Evolutionary conservation across 2,797 vertebrate genomes (phyloP).

Genomic region (Holocentrus rufus): DNA sequence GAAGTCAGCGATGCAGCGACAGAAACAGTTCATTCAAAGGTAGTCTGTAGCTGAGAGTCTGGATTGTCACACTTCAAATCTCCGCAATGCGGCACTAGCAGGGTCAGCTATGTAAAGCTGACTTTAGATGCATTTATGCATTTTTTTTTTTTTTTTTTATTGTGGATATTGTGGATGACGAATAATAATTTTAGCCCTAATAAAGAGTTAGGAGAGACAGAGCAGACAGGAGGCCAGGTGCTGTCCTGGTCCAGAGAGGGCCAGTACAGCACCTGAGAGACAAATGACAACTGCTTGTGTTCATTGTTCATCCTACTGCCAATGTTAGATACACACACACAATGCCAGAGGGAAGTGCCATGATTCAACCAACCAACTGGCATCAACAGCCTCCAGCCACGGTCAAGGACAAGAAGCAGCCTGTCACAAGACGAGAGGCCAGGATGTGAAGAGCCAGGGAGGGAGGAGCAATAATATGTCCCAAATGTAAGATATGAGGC

Average conservation of each 20-base stretch:
- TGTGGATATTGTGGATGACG: too few relatives aligned
- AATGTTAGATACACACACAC: constrained; percentile 15
- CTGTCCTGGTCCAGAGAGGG: too few relatives aligned
- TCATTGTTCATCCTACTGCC: constrained; percentile 19
- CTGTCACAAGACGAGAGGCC: constrained; percentile 47
- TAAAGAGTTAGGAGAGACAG: constrained; percentile 2
- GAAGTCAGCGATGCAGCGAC: too few relatives aligned
- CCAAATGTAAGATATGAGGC: constrained; percentile 24
- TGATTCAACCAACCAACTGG: constrained; percentile 25
- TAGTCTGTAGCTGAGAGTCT: too few relatives aligned
- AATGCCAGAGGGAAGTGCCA: constrained; percentile 12
- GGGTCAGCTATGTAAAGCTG: too few relatives aligned
- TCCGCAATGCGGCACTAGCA: too few relatives aligned
- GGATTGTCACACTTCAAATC: constrained; percentile 48
- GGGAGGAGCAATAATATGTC: constrained; percentile 35
- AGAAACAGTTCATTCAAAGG: too few relatives aligned
- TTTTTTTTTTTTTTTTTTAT: too few relatives aligned
- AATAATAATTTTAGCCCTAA: too few relatives aligned
- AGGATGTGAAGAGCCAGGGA: constrained; percentile 39
- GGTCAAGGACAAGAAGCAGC: constrained; percentile 41
- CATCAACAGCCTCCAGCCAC: constrained; percentile 41
- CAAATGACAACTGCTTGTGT: too few relatives aligned
- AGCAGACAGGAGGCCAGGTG: constrained; percentile 2
- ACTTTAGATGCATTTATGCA: too few relatives aligned
- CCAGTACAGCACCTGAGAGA: not conserved